Evolutionary conservation across 2,113 vertebrate genomes (phyloP), one percentile per base, ranked within the genome.

Genomic region (Chitala chitala): DNA sequence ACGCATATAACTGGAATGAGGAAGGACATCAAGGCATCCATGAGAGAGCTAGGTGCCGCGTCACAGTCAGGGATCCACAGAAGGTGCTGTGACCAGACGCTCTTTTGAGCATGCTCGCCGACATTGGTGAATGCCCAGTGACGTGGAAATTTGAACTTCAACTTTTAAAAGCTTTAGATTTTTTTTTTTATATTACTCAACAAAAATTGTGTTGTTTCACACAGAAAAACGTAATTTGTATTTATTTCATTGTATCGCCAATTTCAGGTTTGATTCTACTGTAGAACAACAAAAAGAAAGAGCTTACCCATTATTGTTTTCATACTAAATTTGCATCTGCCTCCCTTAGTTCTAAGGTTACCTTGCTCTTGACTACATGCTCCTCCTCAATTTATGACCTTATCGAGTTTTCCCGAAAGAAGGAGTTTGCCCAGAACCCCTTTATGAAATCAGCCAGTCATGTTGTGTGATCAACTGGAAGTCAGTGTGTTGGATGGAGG

Each of bases 151-250:
- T 83, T 72, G 70, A 74, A n/a, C 72, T 0, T 26, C 42, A 72
- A 74, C 75, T 56, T 81, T 81, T 82, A 54, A 81, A 82, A 76
- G 76, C 76, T 77, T 83, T 69, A 81, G 5, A 73, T 22, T 7
- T 22, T 9, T 73, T 50, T 63, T 50, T 33, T 58, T 71, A 72
- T 83, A 78, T 76, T 83, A 77, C 70, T 80, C 71, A 76, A 80
- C 59, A 58, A 85, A 79, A 86, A 82, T 79, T 77, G 73, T 78
- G 7, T n/a, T 73, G 53, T 76, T 81, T 80, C 69, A 72, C 76
- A 74, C 81, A 83, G 79, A 76, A 68, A 80, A 69, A 79, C 78
- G 81, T 83, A 69, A 56, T 81, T 85, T 86, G 79, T 77, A 84
- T 87, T 87, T 87, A 80, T 84, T 81, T 81, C 58, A 31, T 48